Evolutionary conservation across 2,113 vertebrate species (phyloP).

Genomic region (Epinephelus cyanopodus): DNA sequence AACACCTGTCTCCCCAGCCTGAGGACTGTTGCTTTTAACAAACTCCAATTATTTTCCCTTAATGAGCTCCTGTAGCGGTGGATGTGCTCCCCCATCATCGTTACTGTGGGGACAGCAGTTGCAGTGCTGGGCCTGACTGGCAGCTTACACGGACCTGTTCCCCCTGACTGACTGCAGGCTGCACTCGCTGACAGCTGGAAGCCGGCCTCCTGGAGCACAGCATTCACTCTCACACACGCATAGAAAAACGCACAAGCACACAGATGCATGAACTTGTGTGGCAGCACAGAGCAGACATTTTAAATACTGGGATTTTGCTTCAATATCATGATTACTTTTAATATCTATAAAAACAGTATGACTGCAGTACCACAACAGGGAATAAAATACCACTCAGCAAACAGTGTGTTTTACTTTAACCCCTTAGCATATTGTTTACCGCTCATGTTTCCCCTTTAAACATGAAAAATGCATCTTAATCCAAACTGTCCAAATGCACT

Average conservation of each 20-base stretch:
- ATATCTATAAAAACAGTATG: conserved; percentile 7
- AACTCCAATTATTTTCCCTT: conserved; percentile 81
- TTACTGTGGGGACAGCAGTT: conserved; percentile 76
- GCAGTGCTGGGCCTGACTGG: conserved; percentile 77
- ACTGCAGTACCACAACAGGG: neutral
- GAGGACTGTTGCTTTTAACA: conserved; percentile 73
- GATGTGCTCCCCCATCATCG: conserved; percentile 74
- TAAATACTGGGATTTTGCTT: conserved; percentile 9
- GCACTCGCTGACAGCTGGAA: conserved; percentile 76
- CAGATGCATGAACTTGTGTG: conserved; percentile 21
- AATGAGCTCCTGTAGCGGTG: conserved; percentile 79
- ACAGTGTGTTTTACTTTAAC: neutral
- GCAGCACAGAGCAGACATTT: conserved; percentile 9
- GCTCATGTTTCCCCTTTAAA: neutral
- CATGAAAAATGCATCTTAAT: neutral
- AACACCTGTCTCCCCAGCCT: conserved; percentile 65
- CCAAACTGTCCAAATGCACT: neutral
- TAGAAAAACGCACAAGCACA: conserved; percentile 22
- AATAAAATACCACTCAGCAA: neutral
- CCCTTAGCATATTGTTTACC: neutral
- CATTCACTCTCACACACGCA: conserved; percentile 7
- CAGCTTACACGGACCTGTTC: conserved; percentile 78
- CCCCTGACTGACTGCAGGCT: conserved; percentile 77
- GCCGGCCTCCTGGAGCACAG: conserved; percentile 58
- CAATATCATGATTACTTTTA: conserved; percentile 24